Percentiles rank a stretch among this genome's conserved stretches.
phyloP scores from a whole-genome alignment of 2,797 vertebrate genomes.

The Microctenopoma steveboyesi region DNA sequence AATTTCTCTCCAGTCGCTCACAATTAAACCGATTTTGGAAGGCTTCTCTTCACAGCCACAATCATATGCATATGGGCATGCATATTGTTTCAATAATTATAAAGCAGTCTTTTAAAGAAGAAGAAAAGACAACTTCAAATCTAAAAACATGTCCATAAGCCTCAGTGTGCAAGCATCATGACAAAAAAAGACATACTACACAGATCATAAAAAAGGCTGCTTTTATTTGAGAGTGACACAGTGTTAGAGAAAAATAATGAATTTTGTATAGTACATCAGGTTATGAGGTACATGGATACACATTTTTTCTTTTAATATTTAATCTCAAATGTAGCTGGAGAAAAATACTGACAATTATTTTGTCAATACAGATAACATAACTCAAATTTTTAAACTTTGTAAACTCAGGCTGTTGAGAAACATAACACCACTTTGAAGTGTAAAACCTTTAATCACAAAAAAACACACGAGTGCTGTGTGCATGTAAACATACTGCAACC shows the following conservation, averaged over 20 bases:
- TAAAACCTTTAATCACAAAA: conserved; percentile 32
- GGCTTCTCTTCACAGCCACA: not conserved
- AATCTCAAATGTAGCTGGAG: conserved; percentile 43
- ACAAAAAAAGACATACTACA: not conserved
- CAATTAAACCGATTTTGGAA: not conserved
- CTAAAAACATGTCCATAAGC: not conserved
- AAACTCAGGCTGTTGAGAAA: conserved; percentile 45
- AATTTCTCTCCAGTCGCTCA: not conserved
- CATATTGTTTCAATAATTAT: not conserved
- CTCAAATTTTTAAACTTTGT: conserved; percentile 40
- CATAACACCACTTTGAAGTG: conserved; percentile 26
- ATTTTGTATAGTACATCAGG: conserved; percentile 55
- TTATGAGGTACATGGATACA: conserved; percentile 48
- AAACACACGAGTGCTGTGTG: conserved; percentile 27
- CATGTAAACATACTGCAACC: conserved; percentile 61
- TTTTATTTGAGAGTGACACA: conserved; percentile 72
- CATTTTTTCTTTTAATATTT: conserved; percentile 33
- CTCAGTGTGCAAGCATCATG: not conserved
- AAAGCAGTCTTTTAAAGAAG: not conserved
- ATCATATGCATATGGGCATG: not conserved
- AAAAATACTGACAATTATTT: conserved; percentile 32
- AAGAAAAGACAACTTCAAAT: not conserved
- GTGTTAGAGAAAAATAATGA: conserved; percentile 36
- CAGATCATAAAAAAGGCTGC: conserved; percentile 50
- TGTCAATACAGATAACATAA: conserved; percentile 31